phyloP scores from a whole-genome alignment of 2,888 invertebrate genomes.

The Mimachlamys varia region DNA sequence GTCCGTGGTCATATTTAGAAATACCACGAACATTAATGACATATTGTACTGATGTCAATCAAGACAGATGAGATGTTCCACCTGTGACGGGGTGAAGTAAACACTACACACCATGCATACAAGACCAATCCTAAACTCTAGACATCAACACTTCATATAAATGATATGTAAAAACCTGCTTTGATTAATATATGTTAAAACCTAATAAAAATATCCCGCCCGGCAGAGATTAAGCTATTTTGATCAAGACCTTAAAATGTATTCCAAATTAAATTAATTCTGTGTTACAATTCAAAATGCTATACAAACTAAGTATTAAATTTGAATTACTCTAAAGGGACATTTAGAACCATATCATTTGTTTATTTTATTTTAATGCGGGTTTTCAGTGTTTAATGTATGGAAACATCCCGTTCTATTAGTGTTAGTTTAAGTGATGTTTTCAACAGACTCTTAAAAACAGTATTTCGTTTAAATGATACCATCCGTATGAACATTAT shows the following conservation, averaged over 20 bases:
- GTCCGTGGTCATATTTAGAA: no score
- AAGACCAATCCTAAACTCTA: neutral
- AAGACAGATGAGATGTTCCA: neutral
- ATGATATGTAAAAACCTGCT: neutral
- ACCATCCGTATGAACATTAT: neutral
- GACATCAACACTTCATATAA: neutral
- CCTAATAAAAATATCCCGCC: neutral
- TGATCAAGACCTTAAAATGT: neutral
- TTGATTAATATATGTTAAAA: neutral
- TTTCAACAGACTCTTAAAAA: no score
- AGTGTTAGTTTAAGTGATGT: neutral
- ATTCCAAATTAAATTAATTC: neutral
- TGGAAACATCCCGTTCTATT: neutral
- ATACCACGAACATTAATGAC: neutral
- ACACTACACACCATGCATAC: neutral
- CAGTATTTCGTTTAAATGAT: neutral
- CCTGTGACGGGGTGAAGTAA: neutral
- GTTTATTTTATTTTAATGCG: neutral
- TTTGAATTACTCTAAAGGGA: neutral
- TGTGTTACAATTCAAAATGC: neutral
- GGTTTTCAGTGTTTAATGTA: neutral
- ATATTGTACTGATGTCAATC: neutral
- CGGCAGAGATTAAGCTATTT: neutral
- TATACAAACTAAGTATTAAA: neutral
- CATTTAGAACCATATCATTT: no score